Evolutionary conservation across 2,113 vertebrate species (phyloP).

Genomic region (Tonatia bakeri): DNA sequence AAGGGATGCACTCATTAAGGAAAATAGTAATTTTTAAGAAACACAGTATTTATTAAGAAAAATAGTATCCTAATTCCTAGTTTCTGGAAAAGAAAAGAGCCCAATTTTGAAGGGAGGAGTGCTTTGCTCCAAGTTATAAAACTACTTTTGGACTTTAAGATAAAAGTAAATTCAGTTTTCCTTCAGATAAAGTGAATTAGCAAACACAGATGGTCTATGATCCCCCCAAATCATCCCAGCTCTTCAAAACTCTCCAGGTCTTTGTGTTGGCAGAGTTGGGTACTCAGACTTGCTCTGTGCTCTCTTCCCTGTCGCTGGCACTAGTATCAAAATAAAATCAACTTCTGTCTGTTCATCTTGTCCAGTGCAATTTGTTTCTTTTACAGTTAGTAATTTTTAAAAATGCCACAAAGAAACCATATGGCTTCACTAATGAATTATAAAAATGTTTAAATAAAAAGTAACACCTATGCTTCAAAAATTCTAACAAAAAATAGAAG

Average conservation of each 20-base stretch:
- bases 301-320: not conserved
- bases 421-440: not conserved
- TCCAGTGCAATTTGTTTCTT: not conserved
- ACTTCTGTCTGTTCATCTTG: not conserved
- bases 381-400: not conserved
- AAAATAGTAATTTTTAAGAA: too few relatives aligned
- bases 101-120: not conserved
- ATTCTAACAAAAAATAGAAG: not conserved
- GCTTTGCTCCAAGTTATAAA: not conserved
- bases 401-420: not conserved
- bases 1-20: too few relatives aligned
- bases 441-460: not conserved
- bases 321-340: not conserved
- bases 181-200: not conserved
- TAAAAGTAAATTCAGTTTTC: not conserved
- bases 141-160: not conserved
- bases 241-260: not conserved
- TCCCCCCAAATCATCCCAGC: too few relatives aligned
- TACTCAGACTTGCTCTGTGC: not conserved
- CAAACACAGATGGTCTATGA: not conserved
- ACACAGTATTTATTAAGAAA: not conserved
- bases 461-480: not conserved
- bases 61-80: not conserved
- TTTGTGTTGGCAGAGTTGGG: not conserved
- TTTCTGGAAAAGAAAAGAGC: not conserved